A percentile compares a stretch with the other conserved stretches of the same genome.
Evolutionary conservation across 1,140 invertebrate genomes (phyloP).

Genomic region (Dolichoris vasculosae): DNA sequence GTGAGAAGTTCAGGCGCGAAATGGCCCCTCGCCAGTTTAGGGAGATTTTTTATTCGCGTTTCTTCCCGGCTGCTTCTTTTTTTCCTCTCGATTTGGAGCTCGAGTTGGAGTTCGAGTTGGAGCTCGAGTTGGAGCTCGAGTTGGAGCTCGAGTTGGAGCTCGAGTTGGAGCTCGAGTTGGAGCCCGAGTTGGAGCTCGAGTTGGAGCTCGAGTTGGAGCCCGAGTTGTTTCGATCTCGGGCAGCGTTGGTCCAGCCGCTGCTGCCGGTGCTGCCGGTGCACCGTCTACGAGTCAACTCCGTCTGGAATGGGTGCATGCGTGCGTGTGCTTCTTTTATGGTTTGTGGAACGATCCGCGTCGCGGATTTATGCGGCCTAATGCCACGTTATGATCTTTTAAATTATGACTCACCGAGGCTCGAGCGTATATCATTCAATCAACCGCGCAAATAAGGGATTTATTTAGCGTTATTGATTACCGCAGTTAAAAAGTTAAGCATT

Average conservation of each 20-base stretch:
- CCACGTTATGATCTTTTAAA: slow-evolving; percentile 41
- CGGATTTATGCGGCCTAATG: slow-evolving; percentile 37
- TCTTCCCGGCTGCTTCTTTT: neutral
- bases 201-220: too few species aligned
- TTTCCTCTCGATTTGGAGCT: too few species aligned
- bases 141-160: too few species aligned
- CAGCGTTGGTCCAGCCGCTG: too few species aligned
- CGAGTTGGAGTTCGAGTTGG: too few species aligned
- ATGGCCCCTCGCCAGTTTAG: slow-evolving; percentile 18
- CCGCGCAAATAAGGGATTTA: slow-evolving; percentile 56
- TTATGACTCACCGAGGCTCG: slow-evolving; percentile 46
- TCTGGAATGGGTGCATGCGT: neutral
- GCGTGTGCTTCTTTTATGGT: slow-evolving; percentile 26
- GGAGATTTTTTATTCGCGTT: neutral
- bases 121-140: too few species aligned
- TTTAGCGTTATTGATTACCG: slow-evolving; percentile 17
- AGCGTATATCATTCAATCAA: slow-evolving; percentile 56
- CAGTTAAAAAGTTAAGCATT: neutral
- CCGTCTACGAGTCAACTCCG: neutral
- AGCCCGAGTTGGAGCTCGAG: too few species aligned
- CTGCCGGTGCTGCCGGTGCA: neutral
- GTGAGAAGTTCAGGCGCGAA: slow-evolving; percentile 58
- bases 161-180: too few species aligned
- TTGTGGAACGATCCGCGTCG: slow-evolving; percentile 23
- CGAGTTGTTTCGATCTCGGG: neutral